Evolutionary conservation across 2,797 vertebrate species (phyloP).

Genomic region (Phataginus tricuspis): DNA sequence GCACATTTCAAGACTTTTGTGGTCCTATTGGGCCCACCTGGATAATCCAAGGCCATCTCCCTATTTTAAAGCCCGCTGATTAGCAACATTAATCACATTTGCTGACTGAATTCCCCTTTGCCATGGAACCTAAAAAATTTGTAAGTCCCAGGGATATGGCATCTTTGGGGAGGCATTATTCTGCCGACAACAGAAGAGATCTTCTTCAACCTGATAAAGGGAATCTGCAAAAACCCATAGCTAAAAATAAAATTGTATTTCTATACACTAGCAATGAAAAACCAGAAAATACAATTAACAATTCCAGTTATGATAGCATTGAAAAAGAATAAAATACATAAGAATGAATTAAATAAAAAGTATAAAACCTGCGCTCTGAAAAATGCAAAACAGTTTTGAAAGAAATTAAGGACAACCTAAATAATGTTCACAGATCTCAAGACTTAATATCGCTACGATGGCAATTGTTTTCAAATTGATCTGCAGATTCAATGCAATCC

Average conservation of each 20-base stretch:
- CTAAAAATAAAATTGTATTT: not conserved
- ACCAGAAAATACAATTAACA: not conserved
- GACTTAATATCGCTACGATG: not conserved
- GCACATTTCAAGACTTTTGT: not conserved
- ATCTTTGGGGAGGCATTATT: not conserved
- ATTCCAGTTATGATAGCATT: not conserved
- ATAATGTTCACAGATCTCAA: not conserved
- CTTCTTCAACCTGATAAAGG: not conserved
- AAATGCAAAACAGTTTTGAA: not conserved
- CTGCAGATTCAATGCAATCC: not conserved
- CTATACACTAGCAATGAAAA: not conserved
- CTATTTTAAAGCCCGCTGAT: not conserved
- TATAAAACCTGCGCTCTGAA: not conserved
- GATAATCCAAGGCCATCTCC: not conserved
- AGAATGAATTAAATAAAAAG: not conserved
- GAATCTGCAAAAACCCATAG: not conserved
- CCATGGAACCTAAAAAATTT: not conserved
- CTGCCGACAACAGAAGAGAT: not conserved
- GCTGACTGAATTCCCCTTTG: not conserved
- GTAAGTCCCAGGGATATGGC: not conserved
- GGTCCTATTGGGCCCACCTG: not conserved
- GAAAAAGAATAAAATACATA: not conserved
- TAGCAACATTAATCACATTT: not conserved
- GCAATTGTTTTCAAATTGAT: not conserved
- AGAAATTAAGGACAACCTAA: not conserved